Evolutionary conservation across 2,113 vertebrate species (phyloP).

Genomic region (Reinhardtius hippoglossoides): DNA sequence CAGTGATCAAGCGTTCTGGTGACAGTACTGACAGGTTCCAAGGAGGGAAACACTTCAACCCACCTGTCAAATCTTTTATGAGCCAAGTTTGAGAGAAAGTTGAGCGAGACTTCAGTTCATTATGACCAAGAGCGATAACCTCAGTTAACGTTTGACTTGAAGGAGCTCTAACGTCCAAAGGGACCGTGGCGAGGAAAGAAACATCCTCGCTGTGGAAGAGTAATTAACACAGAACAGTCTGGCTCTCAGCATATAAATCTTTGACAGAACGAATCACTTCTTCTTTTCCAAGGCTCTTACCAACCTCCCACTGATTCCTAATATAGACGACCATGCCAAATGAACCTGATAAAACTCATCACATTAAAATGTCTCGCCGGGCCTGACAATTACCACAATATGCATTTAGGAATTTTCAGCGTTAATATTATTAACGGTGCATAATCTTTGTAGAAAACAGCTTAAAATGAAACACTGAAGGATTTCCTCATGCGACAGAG

Average conservation of each 20-base stretch:
- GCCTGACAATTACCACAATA: conserved; percentile 4
- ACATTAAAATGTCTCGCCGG: conserved; percentile 5
- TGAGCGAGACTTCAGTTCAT: background rate
- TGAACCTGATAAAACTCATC: conserved; percentile 39
- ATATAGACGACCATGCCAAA: conserved; percentile 32
- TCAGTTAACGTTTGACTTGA: conserved; percentile 34
- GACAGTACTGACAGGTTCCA: background rate
- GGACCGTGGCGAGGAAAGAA: conserved; percentile 25
- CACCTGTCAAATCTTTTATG: background rate
- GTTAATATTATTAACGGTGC: background rate
- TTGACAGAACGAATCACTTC: conserved; percentile 25
- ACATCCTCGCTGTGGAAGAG: conserved; percentile 51
- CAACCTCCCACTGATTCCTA: conserved; percentile 40
- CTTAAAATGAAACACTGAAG: background rate
- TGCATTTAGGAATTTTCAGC: conserved; percentile 5
- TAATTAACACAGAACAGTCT: conserved; percentile 50
- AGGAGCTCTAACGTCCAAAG: conserved; percentile 19
- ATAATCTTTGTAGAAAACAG: background rate
- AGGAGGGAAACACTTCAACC: background rate
- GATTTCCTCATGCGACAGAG: background rate
- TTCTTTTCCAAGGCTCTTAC: conserved; percentile 26
- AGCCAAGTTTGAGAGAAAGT: conserved; percentile 21
- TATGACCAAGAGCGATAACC: conserved; percentile 18
- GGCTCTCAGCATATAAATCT: conserved; percentile 44
- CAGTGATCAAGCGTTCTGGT: background rate